A percentile compares a stretch with the other conserved stretches of the same genome.
These are phyloP conservation scores for Antedon mediterranea DNA, from an alignment of 53 echinoderm and acorn worm species.

Conservation along the genomic window DNA sequence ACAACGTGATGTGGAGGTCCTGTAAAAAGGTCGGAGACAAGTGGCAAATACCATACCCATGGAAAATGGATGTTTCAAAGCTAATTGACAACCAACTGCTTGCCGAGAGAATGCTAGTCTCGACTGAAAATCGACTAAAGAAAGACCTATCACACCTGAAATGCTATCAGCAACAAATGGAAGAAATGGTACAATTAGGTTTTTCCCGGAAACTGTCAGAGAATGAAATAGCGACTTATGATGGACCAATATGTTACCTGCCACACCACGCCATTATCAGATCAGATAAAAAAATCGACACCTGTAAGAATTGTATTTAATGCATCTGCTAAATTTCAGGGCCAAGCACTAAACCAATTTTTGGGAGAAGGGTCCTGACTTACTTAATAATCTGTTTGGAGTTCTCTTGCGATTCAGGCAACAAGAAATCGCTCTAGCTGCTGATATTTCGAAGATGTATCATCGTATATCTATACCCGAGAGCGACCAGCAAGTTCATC, in stretches of 20 bases:
- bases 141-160: neutral
- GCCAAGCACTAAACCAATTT: constrained; percentile 7
- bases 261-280: constrained; percentile 30
- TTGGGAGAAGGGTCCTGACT: neutral
- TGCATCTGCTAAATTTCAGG: constrained; percentile 21
- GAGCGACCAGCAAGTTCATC: constrained; percentile 19
- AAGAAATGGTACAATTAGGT: too few relatives aligned
- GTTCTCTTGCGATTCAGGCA: constrained; percentile 12
- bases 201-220: constrained; percentile 11
- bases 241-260: constrained; percentile 21
- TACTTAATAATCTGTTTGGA: constrained; percentile 5
- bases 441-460: constrained; percentile 11
- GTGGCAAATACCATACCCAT: constrained; percentile 12
- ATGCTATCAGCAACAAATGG: constrained; percentile 17
- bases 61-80: neutral
- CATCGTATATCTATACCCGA: constrained; percentile 24
- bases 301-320: constrained; percentile 28
- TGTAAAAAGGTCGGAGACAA: constrained; percentile 11
- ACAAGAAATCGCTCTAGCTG: constrained; percentile 1
- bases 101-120: neutral
- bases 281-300: constrained; percentile 19
- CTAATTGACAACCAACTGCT: neutral
- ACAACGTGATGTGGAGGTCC: constrained; percentile 17
- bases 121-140: constrained; percentile 9
- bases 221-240: neutral